A percentile compares a stretch with the other conserved stretches of the same genome.
Conservation (phyloP, 2,888 invertebrate species). For the Leistus spinibarbis region DNA sequence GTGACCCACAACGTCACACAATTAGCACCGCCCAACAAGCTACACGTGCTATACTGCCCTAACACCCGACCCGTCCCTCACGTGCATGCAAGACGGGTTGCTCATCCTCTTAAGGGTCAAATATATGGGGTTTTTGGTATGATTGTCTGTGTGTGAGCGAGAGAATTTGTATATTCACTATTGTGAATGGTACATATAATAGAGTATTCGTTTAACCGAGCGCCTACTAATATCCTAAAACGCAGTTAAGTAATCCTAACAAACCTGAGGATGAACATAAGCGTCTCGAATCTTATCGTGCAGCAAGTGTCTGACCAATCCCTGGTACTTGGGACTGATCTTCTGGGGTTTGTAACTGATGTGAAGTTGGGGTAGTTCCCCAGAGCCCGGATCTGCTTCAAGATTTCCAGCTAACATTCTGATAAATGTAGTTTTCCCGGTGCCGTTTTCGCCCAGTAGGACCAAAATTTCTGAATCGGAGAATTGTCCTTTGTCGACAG, state of each 20-base stretch:
- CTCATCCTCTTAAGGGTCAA: too few species aligned
- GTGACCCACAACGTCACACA: too few species aligned
- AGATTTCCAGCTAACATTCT: constrained; percentile 97
- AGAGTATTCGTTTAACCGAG: too few species aligned
- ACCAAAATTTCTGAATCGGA: constrained; percentile 99
- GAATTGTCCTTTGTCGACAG: constrained; percentile 89
- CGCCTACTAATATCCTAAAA: neutral
- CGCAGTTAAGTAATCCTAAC: neutral
- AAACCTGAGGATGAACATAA: constrained; percentile 90
- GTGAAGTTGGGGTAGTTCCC: constrained; percentile 85
- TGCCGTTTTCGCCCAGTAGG: constrained; percentile 95
- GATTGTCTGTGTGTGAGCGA: too few species aligned
- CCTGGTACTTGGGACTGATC: constrained; percentile 96
- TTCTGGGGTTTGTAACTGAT: constrained; percentile 99
- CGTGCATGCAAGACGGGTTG: too few species aligned
- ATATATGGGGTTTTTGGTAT: too few species aligned
- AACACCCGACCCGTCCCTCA: too few species aligned
- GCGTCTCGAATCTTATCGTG: constrained; percentile 98
- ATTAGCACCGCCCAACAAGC: too few species aligned
- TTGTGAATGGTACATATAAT: too few species aligned
- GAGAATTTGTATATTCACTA: too few species aligned
- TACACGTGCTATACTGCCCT: too few species aligned
- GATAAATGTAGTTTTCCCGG: constrained; percentile 99
- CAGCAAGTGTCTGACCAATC: constrained; percentile 87
- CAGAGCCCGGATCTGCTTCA: constrained; percentile 82